Evolutionary conservation across 53 echinoderm and acorn worm species (phyloP).

Genomic region (Holothuria scabra): DNA sequence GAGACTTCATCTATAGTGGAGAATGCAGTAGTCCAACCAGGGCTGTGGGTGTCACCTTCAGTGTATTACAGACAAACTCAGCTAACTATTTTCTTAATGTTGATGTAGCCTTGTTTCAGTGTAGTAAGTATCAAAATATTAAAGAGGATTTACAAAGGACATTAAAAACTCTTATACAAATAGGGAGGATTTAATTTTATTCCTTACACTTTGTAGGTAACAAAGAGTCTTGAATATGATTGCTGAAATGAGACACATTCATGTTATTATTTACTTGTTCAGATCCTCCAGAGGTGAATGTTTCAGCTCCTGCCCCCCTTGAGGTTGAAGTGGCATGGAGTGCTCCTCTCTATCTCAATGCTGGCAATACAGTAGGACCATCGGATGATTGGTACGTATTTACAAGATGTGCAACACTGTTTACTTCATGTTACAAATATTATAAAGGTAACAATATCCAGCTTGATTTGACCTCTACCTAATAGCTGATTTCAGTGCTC

Average conservation of each 20-base stretch:
- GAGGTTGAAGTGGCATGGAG: constrained; percentile 72
- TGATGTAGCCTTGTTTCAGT: constrained; percentile 57
- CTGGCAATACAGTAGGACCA: neutral
- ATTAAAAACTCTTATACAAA: too few relatives aligned
- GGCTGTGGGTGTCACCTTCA: constrained; percentile 65
- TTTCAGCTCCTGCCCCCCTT: constrained; percentile 66
- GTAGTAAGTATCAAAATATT: constrained; percentile 66
- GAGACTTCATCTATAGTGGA: constrained; percentile 59
- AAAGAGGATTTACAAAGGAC: neutral
- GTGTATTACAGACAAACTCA: neutral
- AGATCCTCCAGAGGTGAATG: constrained; percentile 76
- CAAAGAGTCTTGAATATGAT: too few relatives aligned
- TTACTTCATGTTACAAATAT: neutral
- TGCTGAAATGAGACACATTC: too few relatives aligned
- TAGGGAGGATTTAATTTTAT: too few relatives aligned
- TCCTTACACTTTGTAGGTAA: too few relatives aligned
- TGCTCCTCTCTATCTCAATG: constrained; percentile 56
- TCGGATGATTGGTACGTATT: constrained; percentile 49
- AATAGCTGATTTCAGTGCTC: too few relatives aligned
- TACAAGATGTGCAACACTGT: neutral
- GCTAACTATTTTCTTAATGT: constrained; percentile 59
- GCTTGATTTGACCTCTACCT: too few relatives aligned
- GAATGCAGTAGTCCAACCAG: constrained; percentile 65
- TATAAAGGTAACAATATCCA: neutral
- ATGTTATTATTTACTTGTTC: too few relatives aligned